phyloP scores from a whole-genome alignment of 2,888 invertebrate genomes.

The Drosophila limbata region DNA sequence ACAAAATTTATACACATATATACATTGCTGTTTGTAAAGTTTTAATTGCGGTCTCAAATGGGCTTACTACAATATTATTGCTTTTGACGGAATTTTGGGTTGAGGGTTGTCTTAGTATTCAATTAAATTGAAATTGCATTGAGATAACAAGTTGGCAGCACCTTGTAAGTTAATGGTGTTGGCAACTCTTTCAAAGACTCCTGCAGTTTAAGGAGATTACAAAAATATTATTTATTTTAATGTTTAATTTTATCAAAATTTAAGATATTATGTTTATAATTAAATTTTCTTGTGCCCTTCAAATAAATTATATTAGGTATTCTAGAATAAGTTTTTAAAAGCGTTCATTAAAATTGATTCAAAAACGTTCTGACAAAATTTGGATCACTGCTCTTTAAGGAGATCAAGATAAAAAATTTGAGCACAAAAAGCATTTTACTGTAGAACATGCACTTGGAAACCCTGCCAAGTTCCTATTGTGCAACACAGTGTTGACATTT shows the following conservation, averaged over 20 bases:
- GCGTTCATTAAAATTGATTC: background rate
- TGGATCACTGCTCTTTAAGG: background rate
- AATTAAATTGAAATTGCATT: background rate
- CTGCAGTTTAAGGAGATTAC: background rate
- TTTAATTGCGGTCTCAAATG: conserved; percentile 13
- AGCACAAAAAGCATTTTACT: conserved; percentile 1
- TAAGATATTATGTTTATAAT: no score
- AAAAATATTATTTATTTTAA: background rate
- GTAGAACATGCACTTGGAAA: conserved; percentile 47
- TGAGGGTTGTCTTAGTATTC: background rate
- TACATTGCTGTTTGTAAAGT: background rate
- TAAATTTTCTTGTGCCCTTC: no score
- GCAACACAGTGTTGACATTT: conserved; percentile 33
- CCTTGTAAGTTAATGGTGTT: background rate
- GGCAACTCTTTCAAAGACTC: background rate
- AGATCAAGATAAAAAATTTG: background rate
- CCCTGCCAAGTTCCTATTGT: conserved; percentile 33
- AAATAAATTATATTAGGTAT: no score
- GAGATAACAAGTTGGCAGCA: no score
- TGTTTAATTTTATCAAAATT: background rate
- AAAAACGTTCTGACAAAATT: background rate
- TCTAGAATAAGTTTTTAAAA: no score
- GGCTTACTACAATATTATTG: background rate
- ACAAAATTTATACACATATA: background rate
- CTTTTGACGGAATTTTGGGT: background rate